Evolutionary conservation across 2,113 vertebrate genomes (phyloP).

Genomic region (Prolemur simus): DNA sequence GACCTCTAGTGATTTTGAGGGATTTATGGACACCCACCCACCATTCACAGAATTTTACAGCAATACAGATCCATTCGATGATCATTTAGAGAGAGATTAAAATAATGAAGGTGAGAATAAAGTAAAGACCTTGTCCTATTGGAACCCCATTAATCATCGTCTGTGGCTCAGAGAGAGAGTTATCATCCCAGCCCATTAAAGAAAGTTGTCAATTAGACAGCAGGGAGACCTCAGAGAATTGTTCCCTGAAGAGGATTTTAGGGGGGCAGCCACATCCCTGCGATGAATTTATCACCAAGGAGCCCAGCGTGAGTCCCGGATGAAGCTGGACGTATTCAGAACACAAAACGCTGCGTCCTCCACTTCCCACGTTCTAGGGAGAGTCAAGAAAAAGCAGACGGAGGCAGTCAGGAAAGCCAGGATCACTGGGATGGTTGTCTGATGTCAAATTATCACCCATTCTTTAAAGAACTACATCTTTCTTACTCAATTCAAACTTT

Average conservation of each 20-base stretch:
- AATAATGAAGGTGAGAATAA: conserved; percentile 78
- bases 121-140: conserved; percentile 55
- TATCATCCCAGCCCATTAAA: conserved; percentile 71
- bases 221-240: conserved; percentile 58
- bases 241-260: conserved; percentile 77
- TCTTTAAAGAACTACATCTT: background rate
- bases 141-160: conserved; percentile 70
- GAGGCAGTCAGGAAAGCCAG: background rate
- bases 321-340: background rate
- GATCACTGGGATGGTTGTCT: fast-evolving
- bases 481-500: background rate
- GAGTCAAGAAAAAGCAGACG: fast-evolving
- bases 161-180: conserved; percentile 74
- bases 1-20: background rate
- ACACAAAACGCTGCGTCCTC: fast-evolving
- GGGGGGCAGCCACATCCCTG: conserved; percentile 45
- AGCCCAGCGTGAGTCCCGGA: background rate
- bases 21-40: conserved; percentile 73
- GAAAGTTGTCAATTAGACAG: conserved; percentile 79
- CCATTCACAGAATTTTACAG: conserved; percentile 71
- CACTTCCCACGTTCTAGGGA: fast-evolving
- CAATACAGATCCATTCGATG: conserved; percentile 73
- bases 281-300: conserved; percentile 44
- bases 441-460: background rate
- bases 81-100: conserved; percentile 78